Conservation (phyloP, 1,140 invertebrate genomes). For the Cyclargus thomasi region DNA sequence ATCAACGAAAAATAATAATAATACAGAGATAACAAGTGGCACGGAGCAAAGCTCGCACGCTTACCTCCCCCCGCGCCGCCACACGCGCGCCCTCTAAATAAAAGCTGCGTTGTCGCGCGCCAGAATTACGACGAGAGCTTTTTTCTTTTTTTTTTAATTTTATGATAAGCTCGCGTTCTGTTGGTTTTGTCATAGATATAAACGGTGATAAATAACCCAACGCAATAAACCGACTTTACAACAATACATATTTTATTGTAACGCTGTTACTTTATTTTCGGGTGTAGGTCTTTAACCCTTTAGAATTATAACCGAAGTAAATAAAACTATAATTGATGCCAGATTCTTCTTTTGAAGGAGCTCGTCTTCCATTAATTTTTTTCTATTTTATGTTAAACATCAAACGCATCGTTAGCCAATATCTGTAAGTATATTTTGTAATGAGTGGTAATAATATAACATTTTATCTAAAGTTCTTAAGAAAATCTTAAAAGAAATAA, state of each 20-base stretch:
- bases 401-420: no score
- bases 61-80: constrained; percentile 45
- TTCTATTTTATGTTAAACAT: no score
- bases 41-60: constrained; percentile 52
- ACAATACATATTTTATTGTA: constrained; percentile 17
- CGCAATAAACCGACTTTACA: constrained; percentile 15
- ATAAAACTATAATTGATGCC: not conserved
- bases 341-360: not conserved
- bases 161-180: constrained; percentile 54
- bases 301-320: not conserved
- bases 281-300: not conserved
- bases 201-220: constrained; percentile 11
- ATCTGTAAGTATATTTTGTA: no score
- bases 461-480: no score
- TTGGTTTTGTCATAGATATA: constrained; percentile 27
- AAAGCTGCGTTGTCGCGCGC: constrained; percentile 71
- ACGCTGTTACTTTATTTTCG: constrained; percentile 2
- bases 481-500: no score
- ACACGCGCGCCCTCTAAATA: constrained; percentile 66
- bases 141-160: constrained; percentile 74
- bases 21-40: constrained; percentile 34
- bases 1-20: not conserved
- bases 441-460: no score
- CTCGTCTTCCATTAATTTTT: no score
- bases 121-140: constrained; percentile 68